Evolutionary conservation across 2,113 vertebrate species (phyloP).

Genomic region (Thamnaconus septentrionalis): DNA sequence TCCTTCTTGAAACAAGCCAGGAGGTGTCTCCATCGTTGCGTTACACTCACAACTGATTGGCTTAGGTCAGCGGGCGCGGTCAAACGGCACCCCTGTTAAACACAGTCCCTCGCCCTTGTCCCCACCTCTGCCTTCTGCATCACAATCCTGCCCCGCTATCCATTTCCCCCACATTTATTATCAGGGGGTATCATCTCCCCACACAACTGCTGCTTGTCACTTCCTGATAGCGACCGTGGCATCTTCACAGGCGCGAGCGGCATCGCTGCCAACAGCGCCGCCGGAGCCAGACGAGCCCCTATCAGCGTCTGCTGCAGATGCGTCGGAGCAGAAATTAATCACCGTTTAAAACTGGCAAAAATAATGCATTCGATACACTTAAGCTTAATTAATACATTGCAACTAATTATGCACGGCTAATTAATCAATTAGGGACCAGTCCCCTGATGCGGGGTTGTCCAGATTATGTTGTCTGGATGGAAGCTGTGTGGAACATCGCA

Average conservation of each 20-base stretch:
- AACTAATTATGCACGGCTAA: conserved; percentile 68
- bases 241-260: conserved; percentile 56
- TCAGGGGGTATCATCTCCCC: conserved; percentile 65
- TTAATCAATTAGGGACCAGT: conserved; percentile 70
- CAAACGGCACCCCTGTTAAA: conserved; percentile 49
- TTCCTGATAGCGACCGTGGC: conserved; percentile 46
- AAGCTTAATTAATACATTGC: conserved; percentile 74
- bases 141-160: conserved; percentile 20
- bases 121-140: neutral
- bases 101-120: conserved; percentile 23
- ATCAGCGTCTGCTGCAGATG: conserved; percentile 53
- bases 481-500: conserved; percentile 9
- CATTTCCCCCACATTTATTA: conserved; percentile 48
- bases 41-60: conserved; percentile 70
- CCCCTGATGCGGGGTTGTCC: conserved; percentile 51
- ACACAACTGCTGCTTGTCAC: conserved; percentile 61
- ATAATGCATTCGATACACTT: conserved; percentile 70
- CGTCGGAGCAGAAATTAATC: conserved; percentile 67
- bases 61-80: conserved; percentile 71
- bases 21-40: conserved; percentile 67
- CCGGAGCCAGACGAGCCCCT: conserved; percentile 54
- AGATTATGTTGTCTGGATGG: conserved; percentile 53
- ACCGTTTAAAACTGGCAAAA: conserved; percentile 66
- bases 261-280: conserved; percentile 55
- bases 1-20: conserved; percentile 53